Percentiles rank a stretch among this genome's conserved stretches.
Evolutionary conservation across 92 coral and sea anemone species (phyloP).

Genomic region (Metridium senile): DNA sequence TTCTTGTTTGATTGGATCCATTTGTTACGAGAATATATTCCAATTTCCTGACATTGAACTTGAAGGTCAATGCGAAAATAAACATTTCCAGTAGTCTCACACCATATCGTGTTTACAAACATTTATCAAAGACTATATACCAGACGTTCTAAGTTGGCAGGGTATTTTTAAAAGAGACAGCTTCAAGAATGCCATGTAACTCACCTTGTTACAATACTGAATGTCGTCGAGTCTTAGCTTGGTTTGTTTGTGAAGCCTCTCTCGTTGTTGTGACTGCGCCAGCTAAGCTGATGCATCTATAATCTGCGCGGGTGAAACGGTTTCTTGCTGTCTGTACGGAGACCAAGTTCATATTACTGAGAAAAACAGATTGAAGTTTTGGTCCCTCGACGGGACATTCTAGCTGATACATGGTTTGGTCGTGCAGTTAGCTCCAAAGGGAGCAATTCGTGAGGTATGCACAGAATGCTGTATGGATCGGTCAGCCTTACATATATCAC

Average conservation of each 20-base stretch:
- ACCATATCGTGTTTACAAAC: too few species aligned
- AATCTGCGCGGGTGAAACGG: background rate
- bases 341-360: slow-evolving; percentile 33
- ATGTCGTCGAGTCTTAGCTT: background rate
- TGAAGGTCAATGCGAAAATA: slow-evolving; percentile 1
- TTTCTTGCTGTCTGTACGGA: background rate
- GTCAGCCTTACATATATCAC: background rate
- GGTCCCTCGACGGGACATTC: slow-evolving; percentile 46
- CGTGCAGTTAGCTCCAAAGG: slow-evolving; percentile 27
- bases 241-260: background rate
- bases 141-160: too few species aligned
- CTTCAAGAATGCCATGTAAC: background rate
- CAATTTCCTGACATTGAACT: slow-evolving; percentile 11
- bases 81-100: background rate
- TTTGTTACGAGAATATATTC: too few species aligned
- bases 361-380: slow-evolving; percentile 27
- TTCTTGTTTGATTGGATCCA: too few species aligned
- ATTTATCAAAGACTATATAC: too few species aligned
- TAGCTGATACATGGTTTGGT: slow-evolving; percentile 23
- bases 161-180: too few species aligned
- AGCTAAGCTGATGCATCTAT: background rate
- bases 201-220: background rate
- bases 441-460: slow-evolving; percentile 13
- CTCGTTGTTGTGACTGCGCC: background rate
- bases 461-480: background rate